Conservation (phyloP, 2,113 vertebrate species). For the Indicator indicator region DNA sequence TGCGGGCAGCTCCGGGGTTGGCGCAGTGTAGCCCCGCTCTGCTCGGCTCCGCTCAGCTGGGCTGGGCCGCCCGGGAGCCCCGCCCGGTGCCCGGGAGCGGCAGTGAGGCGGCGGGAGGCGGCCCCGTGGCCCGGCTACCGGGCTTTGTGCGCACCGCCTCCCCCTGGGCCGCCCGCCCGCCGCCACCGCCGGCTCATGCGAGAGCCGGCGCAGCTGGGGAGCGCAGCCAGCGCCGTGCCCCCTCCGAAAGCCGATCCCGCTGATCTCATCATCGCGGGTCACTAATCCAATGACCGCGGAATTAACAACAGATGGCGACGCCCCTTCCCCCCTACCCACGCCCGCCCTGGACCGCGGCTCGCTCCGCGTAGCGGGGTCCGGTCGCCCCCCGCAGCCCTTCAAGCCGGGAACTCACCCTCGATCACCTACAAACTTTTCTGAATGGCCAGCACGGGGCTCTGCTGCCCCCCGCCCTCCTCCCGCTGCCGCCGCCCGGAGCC, state of each 20-base stretch:
- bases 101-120: neutral
- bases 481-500: neutral
- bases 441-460: neutral
- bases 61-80: neutral
- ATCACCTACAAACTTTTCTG: neutral
- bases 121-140: neutral
- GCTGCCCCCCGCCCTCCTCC: too few relatives aligned
- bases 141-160: conserved; percentile 19
- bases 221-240: conserved; percentile 63
- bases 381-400: too few relatives aligned
- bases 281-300: conserved; percentile 81
- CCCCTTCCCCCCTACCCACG: conserved; percentile 69
- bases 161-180: conserved; percentile 11
- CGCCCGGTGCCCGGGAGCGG: neutral
- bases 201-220: conserved; percentile 63
- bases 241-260: conserved; percentile 81
- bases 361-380: too few relatives aligned
- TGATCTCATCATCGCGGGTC: conserved; percentile 82
- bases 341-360: neutral
- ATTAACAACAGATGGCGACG: conserved; percentile 79
- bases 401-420: neutral
- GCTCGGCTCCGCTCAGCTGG: neutral
- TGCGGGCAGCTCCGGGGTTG: neutral
- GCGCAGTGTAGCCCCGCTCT: neutral
- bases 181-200: conserved; percentile 45